Evolutionary conservation across 1,140 invertebrate species (phyloP), one percentile per base, ranked within the genome.

Genomic region (Augochlora pura): DNA sequence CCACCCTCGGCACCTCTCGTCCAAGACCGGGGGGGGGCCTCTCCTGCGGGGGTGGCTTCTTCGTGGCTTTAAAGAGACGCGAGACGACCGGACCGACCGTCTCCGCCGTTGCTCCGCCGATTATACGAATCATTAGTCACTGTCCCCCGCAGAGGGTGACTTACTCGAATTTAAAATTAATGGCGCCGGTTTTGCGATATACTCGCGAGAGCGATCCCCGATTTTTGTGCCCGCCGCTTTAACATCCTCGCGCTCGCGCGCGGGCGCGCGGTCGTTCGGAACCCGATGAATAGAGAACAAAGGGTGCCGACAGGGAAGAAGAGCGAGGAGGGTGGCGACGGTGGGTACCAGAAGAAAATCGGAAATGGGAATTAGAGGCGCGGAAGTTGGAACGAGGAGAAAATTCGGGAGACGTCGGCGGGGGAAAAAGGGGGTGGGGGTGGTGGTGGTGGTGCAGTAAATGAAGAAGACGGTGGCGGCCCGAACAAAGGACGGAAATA

Each of bases 151-250:
- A 87, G 86, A n/a, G 74, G 75, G 85, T 86, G 82, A 84, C 86
- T 87, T 82, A 87, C 86, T 87, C 84, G 86, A 85, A 87, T 87
- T 87, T 87, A 82, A 87, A 87, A 87, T 87, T 87, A 87, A 87
- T 87, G 85, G 85, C 76, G 69, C 42, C 23, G 86, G 82, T 87
- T 86, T 87, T 86, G 82, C 86, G 86, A 86, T 86, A 86, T 86
- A 86, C 85, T 86, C 81, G 82, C 75, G 76, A 60, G 25, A 46
- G 42, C 12, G n/a, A n/a, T n/a, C 42, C 67, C 70, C n/a, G 70
- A 87, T 87, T 87, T 87, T 87, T 87, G 85, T n/a, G n/a, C n/a
- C 84, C 60, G 84, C 84, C 84, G 83, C 84, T 86, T 86, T n/a
- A n/a, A 86, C 85, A 80, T 83, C 72, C 74, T 60, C 63, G 49